Base-by-base conservation (phyloP, 23 tunicate genomes). In the Pegea sp. region DNA sequence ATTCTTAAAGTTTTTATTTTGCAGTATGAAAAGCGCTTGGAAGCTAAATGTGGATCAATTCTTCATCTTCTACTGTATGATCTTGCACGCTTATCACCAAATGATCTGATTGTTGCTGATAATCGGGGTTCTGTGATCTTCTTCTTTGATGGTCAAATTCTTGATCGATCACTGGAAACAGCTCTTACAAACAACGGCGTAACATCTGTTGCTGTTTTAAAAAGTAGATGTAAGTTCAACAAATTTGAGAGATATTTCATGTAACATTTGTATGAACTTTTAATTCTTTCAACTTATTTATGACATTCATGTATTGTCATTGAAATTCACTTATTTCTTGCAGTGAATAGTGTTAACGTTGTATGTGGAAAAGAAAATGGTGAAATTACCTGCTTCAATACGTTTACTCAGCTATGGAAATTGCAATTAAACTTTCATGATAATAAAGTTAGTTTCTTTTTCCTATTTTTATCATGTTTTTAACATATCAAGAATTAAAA, bases 101-200 rank as follows among this genome's bases (percentile, higher is more conserved):
- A 72, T 54, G 95, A 84, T 43, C 62, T 84, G 71, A 33, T 74
- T 0, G 84, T 75, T 22, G 71, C 81, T 42, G 95, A 84, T 59
- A 61, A 77, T 1, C 51, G 86, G 57, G 95, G 95, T 18, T 51
- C 86, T 19, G 76, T 68, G 24, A 80, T 75, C 26, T 50, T 84
- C 38, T 84, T 84, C 51, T 84, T 77, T 57, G 79, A 84, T 44
- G 95, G 95, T 19, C 95, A 84, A 49, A 84, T 84, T n/a, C 53
- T 84, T 11, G 63, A 65, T n/a, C 55, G 84, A 11, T 21, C 50
- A 49, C 61, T 71, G 28, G 52, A 68, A 1, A 31, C 74, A 24
- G 27, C 69, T 27, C 72, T 68, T 42, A 84, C 69, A 54, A 44
- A 76, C 3, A 30, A 77, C 42, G 90, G 70, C 26, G 62, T 68